These are phyloP conservation scores for Heliconius erato DNA, from an alignment of 2,888 invertebrate genomes.

Conservation along the genomic window DNA sequence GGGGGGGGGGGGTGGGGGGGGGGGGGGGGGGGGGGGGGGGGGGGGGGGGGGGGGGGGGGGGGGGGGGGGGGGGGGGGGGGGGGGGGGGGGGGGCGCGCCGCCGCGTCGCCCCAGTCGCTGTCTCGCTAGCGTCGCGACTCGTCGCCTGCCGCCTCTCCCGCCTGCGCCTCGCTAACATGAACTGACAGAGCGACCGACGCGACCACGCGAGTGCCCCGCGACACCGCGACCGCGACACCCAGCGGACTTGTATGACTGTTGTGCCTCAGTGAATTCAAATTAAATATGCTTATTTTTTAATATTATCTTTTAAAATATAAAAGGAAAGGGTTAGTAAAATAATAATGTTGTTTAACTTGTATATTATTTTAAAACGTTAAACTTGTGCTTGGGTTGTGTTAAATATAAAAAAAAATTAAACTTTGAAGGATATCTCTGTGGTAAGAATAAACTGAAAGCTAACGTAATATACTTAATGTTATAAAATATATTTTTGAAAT, in stretches of 20 bases:
- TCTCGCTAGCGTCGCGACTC: slow-evolving; percentile 45
- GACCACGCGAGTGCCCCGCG: slow-evolving; percentile 40
- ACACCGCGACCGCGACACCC: neutral
- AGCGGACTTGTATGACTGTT: slow-evolving; percentile 33
- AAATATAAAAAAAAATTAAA: neutral
- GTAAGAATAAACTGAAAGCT: neutral
- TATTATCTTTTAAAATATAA: slow-evolving; percentile 15
- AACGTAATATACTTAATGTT: neutral
- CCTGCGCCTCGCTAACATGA: slow-evolving; percentile 42
- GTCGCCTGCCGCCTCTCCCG: slow-evolving; percentile 41
- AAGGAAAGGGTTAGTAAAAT: slow-evolving; percentile 40
- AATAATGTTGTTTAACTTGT: neutral
- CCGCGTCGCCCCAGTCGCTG: slow-evolving; percentile 46
- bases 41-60: neutral
- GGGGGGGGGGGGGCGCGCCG: slow-evolving; percentile 17
- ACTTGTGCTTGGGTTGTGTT: slow-evolving; percentile 1
- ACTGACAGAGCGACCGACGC: slow-evolving; percentile 42
- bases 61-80: slow-evolving; percentile 23
- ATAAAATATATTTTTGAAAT: neutral
- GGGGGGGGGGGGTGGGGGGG: slow-evolving; percentile 27
- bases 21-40: slow-evolving; percentile 32
- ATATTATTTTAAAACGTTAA: neutral
- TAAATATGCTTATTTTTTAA: slow-evolving; percentile 44
- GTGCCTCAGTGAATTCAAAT: slow-evolving; percentile 33
- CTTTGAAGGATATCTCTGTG: neutral